A percentile compares a stretch with the other conserved stretches of the same genome.
Evolutionary conservation across 2,113 vertebrate species (phyloP).

Genomic region (Suricata suricatta): DNA sequence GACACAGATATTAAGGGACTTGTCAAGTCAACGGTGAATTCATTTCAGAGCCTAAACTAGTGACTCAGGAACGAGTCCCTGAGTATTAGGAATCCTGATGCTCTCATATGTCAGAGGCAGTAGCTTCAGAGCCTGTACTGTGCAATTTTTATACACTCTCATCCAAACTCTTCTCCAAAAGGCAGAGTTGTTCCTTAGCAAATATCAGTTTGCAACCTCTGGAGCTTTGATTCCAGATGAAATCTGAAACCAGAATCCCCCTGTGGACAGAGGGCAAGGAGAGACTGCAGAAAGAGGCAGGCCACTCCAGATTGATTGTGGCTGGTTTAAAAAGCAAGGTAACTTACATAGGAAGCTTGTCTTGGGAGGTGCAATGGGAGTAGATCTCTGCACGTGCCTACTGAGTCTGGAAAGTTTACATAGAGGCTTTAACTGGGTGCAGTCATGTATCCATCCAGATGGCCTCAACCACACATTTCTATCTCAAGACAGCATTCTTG

Average conservation of each 20-base stretch:
- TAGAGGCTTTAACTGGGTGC: not conserved
- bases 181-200: not conserved
- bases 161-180: not conserved
- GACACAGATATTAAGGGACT: not conserved
- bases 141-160: not conserved
- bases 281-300: not conserved
- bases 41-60: not conserved
- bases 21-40: not conserved
- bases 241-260: not conserved
- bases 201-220: not conserved
- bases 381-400: not conserved
- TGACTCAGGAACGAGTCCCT: not conserved
- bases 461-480: not conserved
- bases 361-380: not conserved
- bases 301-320: not conserved
- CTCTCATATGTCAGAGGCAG: not conserved
- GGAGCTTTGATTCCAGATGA: not conserved
- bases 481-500: not conserved
- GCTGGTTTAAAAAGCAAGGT: not conserved
- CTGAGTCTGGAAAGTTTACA: not conserved
- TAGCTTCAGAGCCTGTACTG: not conserved
- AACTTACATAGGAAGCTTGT: not conserved
- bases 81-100: not conserved
- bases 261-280: not conserved
- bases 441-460: not conserved